Evolutionary conservation across 2,113 vertebrate genomes (phyloP).

Genomic region (Semicossyphus pulcher): DNA sequence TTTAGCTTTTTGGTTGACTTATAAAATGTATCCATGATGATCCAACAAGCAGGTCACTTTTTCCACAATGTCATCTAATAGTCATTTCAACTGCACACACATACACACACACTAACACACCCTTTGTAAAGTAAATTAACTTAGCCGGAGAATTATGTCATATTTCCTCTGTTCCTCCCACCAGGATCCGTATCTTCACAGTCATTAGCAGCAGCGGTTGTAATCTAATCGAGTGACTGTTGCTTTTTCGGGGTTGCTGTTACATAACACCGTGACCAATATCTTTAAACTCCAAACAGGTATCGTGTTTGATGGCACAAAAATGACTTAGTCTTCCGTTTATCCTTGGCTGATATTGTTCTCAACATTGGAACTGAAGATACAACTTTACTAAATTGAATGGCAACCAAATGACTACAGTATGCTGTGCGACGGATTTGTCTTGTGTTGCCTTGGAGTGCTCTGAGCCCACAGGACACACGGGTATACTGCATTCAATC

Average conservation of each 20-base stretch:
- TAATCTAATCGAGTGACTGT: slow-evolving; percentile 24
- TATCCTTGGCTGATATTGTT: not conserved
- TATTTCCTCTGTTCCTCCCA: slow-evolving; percentile 48
- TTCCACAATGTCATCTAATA: slow-evolving; percentile 59
- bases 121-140: slow-evolving; percentile 37
- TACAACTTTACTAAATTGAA: not conserved
- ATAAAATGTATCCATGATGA: slow-evolving; percentile 13
- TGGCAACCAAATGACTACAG: not conserved
- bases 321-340: not conserved
- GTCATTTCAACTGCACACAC: slow-evolving; percentile 35
- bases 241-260: slow-evolving; percentile 13
- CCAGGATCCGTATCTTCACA: slow-evolving; percentile 44
- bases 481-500: not conserved
- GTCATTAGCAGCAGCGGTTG: slow-evolving; percentile 33
- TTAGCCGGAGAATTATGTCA: slow-evolving; percentile 49
- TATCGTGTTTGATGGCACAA: not conserved
- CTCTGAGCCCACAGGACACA: not conserved
- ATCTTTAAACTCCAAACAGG: slow-evolving; percentile 3
- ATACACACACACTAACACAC: slow-evolving; percentile 21
- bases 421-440: no score
- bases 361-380: not conserved
- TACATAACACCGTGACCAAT: slow-evolving; percentile 24
- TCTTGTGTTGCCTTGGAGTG: not conserved
- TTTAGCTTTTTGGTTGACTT: no score
- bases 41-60: slow-evolving; percentile 54